phyloP scores from a whole-genome alignment of 2,113 vertebrate genomes.

The Tringa solitaria region DNA sequence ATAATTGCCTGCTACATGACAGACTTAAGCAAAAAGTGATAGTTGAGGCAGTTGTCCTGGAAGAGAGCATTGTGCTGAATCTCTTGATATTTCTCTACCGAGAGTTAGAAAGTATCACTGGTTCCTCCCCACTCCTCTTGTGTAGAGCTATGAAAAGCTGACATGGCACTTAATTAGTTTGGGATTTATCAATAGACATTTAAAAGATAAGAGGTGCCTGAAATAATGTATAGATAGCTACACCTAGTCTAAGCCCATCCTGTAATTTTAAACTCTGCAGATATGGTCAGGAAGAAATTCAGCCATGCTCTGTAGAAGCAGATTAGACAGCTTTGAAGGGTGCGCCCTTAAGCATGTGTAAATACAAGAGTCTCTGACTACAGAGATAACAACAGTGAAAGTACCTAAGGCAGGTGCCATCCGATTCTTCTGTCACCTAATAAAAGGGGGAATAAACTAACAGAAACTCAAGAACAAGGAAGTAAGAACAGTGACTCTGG shows the following conservation, averaged over 20 bases:
- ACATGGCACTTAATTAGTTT: background rate
- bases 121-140: background rate
- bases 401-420: background rate
- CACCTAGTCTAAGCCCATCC: background rate
- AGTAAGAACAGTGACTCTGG: background rate
- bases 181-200: background rate
- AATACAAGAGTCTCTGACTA: background rate
- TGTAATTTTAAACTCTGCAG: conserved; percentile 13
- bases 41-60: background rate
- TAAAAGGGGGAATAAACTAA: background rate
- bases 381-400: conserved; percentile 30
- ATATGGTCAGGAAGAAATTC: conserved; percentile 9
- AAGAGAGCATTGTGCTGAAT: background rate
- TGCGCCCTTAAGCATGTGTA: background rate
- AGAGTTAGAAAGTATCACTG: background rate
- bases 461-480: background rate
- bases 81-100: background rate
- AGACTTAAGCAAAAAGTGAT: background rate
- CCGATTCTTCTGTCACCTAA: background rate
- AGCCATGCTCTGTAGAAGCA: background rate
- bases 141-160: background rate
- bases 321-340: conserved; percentile 17
- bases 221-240: background rate
- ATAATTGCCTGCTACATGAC: background rate
- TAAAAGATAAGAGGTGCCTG: background rate